Conservation (phyloP, 2,113 vertebrate species). For the Pleuronectes platessa region DNA sequence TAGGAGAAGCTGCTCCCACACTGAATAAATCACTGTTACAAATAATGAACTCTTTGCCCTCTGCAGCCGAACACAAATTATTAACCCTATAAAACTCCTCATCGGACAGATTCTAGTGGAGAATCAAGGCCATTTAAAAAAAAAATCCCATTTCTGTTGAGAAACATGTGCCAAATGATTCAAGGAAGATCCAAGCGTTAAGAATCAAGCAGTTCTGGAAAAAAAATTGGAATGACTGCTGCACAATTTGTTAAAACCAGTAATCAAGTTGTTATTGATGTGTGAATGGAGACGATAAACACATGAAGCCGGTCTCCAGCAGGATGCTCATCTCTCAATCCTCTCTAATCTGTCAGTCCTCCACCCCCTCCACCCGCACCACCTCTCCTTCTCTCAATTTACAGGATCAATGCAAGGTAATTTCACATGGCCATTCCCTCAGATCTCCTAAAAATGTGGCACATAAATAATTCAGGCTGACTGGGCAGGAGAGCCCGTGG, state of each 20-base stretch:
- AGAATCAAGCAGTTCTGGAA: background rate
- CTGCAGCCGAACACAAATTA: conserved; percentile 23
- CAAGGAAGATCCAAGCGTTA: background rate
- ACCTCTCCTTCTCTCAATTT: conserved; percentile 54
- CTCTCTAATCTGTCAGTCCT: conserved; percentile 27
- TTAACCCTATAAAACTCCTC: conserved; percentile 38
- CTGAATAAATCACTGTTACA: conserved; percentile 59
- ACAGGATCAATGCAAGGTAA: conserved; percentile 74
- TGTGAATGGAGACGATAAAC: conserved; percentile 49
- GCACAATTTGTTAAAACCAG: conserved; percentile 23
- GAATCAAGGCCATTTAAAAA: background rate
- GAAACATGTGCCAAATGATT: conserved; percentile 1
- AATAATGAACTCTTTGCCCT: conserved; percentile 21
- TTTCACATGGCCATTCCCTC: conserved; percentile 69
- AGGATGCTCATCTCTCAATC: conserved; percentile 25
- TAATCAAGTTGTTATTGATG: conserved; percentile 54
- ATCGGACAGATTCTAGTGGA: conserved; percentile 20
- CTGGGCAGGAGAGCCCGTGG: conserved; percentile 57
- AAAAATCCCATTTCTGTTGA: background rate
- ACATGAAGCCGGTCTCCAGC: conserved; percentile 23
- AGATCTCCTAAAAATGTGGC: conserved; percentile 71
- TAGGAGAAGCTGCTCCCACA: conserved; percentile 57
- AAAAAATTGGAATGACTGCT: background rate
- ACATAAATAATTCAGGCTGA: conserved; percentile 75
- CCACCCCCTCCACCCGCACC: background rate